Evolutionary conservation across 2,113 vertebrate genomes (phyloP), one percentile per base, ranked within the genome.

Genomic region (Pangasianodon gigas): DNA sequence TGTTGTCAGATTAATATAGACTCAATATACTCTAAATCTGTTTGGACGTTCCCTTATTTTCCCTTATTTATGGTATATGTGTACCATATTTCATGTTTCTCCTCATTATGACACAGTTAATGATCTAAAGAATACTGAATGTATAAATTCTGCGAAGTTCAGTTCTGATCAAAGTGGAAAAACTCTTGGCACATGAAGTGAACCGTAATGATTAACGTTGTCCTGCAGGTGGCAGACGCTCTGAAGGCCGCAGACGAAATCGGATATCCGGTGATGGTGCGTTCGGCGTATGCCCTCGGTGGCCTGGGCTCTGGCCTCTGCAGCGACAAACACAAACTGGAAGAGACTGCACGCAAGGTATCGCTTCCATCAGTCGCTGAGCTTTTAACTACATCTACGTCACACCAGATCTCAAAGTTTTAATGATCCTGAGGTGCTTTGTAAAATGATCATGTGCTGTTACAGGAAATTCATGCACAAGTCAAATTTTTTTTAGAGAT

Each of bases 281-380:
- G 98, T 21, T 98, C 97, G 32, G 98, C 98, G 52, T 99, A 99
- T 11, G 97, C 98, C 4, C 95, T 99, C 26, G 98, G 98, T 13
- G 98, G 98, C 6, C 94, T 99, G 83, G 98, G 98, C 18, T 99
- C 98, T 16, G 98, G 98, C 44, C 93, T 99, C 71, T 99, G 98
- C 93, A 93, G 94, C 56, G 93, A 97, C 91, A 96, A 94, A 92
- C 96, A 97, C 7, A 97, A 90, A 81, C 95, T 99, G 83, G 79
- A 97, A 82, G 97, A 99, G 88, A 97, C 97, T 3, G 96, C 96
- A 65, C 94, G 93, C 1, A 98, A 98, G 96, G 98, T 98, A 93
- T 93, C 92, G 11, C 52, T 3, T 74, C 14, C 62, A 56, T 83
- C 52, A 29, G 79, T 10, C 2, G 9, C 29, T 3, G 2, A 18